These are phyloP conservation scores for Neodiprion fabricii DNA, from an alignment of 1,140 invertebrate genomes.

Conservation along the genomic window DNA sequence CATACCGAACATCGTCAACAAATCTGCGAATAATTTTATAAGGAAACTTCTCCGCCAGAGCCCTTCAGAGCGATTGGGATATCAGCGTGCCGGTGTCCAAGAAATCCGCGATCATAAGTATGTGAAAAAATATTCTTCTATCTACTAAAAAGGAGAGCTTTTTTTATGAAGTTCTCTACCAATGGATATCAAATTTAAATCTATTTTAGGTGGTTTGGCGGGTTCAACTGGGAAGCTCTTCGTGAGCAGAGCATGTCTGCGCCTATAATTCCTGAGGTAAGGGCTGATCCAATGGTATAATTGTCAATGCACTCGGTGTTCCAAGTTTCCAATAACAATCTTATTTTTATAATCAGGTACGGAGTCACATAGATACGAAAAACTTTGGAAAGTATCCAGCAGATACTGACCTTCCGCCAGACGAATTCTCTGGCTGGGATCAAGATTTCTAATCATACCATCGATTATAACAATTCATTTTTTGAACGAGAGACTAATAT, in stretches of 20 bases:
- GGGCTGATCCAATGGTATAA: conserved; percentile 17
- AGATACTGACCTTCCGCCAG: conserved; percentile 65
- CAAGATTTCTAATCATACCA: conserved; percentile 60
- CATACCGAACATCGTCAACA: conserved; percentile 81
- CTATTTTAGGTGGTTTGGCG: conserved; percentile 83
- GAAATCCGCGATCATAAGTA: conserved; percentile 94
- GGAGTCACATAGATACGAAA: conserved; percentile 59
- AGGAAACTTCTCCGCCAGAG: conserved; percentile 87
- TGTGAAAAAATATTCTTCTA: conserved; percentile 47
- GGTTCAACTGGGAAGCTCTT: conserved; percentile 91
- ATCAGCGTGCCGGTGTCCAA: conserved; percentile 86
- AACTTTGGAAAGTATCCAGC: conserved; percentile 70
- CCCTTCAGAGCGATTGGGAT: conserved; percentile 92
- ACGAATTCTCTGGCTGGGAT: conserved; percentile 71
- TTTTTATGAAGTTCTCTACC: not conserved
- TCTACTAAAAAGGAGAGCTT: conserved; percentile 31
- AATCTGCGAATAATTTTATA: conserved; percentile 83
- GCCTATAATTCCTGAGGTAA: conserved; percentile 81
- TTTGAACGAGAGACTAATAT: not conserved
- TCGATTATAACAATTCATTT: not conserved
- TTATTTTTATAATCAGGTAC: conserved; percentile 49
- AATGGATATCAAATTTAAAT: conserved; percentile 8
- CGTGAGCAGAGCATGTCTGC: conserved; percentile 73
- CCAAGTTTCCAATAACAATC: not conserved
- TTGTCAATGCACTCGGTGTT: too few species aligned